Conservation (phyloP, 2,113 vertebrate genomes). For the Mesembrinibis cayennensis region DNA sequence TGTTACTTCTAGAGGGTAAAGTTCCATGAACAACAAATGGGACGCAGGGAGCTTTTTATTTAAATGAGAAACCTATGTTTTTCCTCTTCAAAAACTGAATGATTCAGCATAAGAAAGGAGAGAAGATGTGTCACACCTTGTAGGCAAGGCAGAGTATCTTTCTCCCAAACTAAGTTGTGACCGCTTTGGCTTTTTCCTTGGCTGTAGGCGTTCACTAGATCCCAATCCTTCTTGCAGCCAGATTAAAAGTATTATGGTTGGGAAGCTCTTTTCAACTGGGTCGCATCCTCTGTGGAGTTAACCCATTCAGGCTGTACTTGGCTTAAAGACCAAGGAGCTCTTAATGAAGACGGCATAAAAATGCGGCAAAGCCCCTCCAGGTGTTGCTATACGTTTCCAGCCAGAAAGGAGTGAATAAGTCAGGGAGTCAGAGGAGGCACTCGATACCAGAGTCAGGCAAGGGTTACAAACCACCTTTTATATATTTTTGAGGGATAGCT, state of each 20-base stretch:
- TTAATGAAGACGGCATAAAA: background rate
- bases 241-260: background rate
- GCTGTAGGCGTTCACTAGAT: background rate
- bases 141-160: background rate
- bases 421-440: background rate
- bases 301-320: background rate
- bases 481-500: background rate
- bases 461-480: background rate
- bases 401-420: background rate
- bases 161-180: background rate
- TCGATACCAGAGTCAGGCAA: background rate
- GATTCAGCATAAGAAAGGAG: background rate
- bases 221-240: background rate
- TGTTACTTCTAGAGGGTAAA: background rate
- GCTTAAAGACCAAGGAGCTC: background rate
- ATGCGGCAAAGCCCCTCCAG: background rate
- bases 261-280: background rate
- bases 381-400: background rate
- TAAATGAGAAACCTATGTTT: background rate
- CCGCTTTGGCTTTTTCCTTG: background rate
- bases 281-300: background rate
- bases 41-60: background rate
- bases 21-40: slow-evolving; percentile 2
- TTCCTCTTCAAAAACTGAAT: background rate
- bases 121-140: background rate